Evolutionary conservation across 2,888 invertebrate species (phyloP).

Genomic region (Eristalis tenax): DNA sequence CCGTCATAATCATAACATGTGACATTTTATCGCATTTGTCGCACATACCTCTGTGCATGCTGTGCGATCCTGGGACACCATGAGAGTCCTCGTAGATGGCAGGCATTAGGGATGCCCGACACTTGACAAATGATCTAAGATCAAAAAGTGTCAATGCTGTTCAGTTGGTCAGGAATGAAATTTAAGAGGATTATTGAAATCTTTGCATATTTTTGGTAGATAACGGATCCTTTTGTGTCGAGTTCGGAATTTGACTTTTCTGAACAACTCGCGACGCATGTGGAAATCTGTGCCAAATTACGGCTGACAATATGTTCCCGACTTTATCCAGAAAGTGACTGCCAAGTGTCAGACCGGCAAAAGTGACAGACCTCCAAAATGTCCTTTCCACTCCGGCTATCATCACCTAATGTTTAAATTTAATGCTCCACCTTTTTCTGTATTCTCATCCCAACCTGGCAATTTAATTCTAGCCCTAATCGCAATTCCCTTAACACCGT

Average conservation of each 20-base stretch:
- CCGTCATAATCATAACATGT: conserved; percentile 61
- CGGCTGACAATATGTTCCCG: no score
- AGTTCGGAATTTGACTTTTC: no score
- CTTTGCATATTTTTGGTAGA: neutral
- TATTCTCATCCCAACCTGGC: neutral
- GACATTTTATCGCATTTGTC: conserved; percentile 60
- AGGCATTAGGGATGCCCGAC: neutral
- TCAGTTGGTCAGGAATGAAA: conserved; percentile 24
- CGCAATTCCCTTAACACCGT: neutral
- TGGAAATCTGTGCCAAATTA: no score
- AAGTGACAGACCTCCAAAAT: no score
- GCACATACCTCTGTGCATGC: conserved; percentile 22
- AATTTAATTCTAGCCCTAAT: neutral
- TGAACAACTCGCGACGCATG: no score
- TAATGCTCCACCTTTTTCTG: neutral
- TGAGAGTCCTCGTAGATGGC: neutral
- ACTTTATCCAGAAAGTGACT: no score
- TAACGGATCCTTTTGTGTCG: neutral
- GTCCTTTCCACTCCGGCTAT: no score
- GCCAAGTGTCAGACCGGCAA: no score
- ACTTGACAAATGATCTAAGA: conserved; percentile 33
- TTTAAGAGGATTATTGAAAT: conserved; percentile 1
- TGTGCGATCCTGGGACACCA: neutral
- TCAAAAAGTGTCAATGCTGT: conserved; percentile 27
- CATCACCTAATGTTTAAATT: no score